Conservation (phyloP, 2,888 invertebrate genomes). For the Diloba caeruleocephala region DNA sequence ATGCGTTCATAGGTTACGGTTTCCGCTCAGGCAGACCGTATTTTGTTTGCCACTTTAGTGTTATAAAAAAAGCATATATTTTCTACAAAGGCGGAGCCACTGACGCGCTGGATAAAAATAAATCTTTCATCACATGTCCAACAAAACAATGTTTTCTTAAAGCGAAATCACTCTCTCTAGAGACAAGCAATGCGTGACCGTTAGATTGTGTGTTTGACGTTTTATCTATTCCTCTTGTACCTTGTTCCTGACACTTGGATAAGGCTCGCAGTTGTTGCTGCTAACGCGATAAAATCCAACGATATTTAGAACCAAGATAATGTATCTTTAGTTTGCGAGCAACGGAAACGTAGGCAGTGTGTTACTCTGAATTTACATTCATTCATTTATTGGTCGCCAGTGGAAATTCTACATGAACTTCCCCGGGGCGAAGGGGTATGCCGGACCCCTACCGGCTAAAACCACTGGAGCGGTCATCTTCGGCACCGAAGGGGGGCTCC, state of each 20-base stretch:
- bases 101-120: constrained; percentile 30
- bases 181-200: background rate
- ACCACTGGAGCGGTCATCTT: too few relatives aligned
- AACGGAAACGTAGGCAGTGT: background rate
- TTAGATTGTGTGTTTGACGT: constrained; percentile 44
- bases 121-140: constrained; percentile 11
- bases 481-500: too few relatives aligned
- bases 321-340: constrained; percentile 15
- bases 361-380: background rate
- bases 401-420: too few relatives aligned
- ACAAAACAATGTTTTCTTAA: background rate
- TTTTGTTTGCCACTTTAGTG: too few relatives aligned
- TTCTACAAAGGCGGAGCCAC: background rate
- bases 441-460: too few relatives aligned
- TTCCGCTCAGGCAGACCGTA: too few relatives aligned
- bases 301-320: constrained; percentile 19
- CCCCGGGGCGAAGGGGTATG: too few relatives aligned
- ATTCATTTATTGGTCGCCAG: too few relatives aligned
- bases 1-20: too few relatives aligned
- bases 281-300: constrained; percentile 24
- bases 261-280: constrained; percentile 15
- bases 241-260: constrained; percentile 35
- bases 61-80: too few relatives aligned
- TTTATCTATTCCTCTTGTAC: constrained; percentile 31
- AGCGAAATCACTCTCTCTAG: background rate